Conservation (phyloP, 64 coral and sea anemone species). For the Anthopleura sola region DNA sequence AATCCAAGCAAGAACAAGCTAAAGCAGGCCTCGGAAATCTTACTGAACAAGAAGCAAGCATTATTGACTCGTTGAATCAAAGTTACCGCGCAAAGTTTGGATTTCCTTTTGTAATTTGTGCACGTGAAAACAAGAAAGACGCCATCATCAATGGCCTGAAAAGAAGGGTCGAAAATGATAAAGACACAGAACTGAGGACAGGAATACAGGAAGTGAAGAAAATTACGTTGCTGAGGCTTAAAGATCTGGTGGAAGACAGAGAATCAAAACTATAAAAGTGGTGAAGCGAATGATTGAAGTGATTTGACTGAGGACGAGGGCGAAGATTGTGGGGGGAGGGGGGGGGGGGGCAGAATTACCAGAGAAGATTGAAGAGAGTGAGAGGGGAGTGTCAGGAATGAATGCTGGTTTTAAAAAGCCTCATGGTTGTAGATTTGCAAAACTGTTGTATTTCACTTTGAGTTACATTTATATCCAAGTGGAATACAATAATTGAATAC, state of each 20-base stretch:
- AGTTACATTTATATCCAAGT: no score
- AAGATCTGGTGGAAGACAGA: slow-evolving; percentile 59
- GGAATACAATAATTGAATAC: no score
- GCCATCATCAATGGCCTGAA: slow-evolving; percentile 38
- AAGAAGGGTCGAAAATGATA: slow-evolving; percentile 41
- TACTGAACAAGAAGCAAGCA: slow-evolving; percentile 14
- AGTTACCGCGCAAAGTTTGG: slow-evolving; percentile 61
- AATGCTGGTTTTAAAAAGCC: no score
- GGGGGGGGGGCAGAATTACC: no score
- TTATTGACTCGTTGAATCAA: slow-evolving; percentile 35
- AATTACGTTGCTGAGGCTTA: slow-evolving; percentile 68
- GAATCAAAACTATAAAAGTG: slow-evolving; percentile 55
- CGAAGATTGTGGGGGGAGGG: no score
- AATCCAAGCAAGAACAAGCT: slow-evolving; percentile 67
- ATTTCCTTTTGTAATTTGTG: slow-evolving; percentile 78
- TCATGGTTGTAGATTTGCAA: no score
- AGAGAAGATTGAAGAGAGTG: no score
- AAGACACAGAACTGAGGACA: slow-evolving; percentile 34
- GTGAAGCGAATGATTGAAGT: no score
- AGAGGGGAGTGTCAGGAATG: no score
- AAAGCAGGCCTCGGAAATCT: slow-evolving; percentile 54
- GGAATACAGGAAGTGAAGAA: slow-evolving; percentile 80
- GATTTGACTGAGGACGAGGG: no score
- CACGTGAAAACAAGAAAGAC: slow-evolving; percentile 67
- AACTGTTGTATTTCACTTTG: no score